These are phyloP conservation scores for Dione vanillae DNA, from an alignment of 2,888 invertebrate genomes.

Conservation along the genomic window DNA sequence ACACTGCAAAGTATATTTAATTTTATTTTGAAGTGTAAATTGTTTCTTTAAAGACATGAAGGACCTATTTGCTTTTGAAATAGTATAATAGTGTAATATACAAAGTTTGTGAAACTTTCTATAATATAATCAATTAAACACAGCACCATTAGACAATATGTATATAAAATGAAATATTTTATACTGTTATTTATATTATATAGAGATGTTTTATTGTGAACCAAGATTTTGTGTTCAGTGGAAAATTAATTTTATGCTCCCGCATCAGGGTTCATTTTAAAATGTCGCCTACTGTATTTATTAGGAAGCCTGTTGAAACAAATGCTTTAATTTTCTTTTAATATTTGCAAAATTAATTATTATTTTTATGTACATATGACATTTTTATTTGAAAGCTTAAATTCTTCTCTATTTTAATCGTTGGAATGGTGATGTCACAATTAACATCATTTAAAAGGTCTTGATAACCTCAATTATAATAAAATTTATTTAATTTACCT, in stretches of 20 bases:
- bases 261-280: not conserved
- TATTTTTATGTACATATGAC: not conserved
- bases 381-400: not conserved
- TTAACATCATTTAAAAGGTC: conserved; percentile 1
- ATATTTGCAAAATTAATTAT: conserved; percentile 1
- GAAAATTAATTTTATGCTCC: not conserved
- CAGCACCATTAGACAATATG: conserved; percentile 19
- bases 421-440: not conserved
- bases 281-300: conserved; percentile 7
- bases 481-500: not conserved
- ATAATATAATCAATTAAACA: conserved; percentile 34
- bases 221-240: not conserved
- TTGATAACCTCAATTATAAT: conserved; percentile 1
- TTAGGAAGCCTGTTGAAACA: conserved; percentile 1
- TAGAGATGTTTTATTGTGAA: not conserved
- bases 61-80: not conserved
- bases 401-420: not conserved
- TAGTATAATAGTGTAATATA: conserved; percentile 30
- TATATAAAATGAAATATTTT: conserved; percentile 33
- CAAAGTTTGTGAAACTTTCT: conserved; percentile 52
- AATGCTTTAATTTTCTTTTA: conserved; percentile 18
- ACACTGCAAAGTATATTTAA: not conserved
- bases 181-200: conserved; percentile 9
- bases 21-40: not conserved
- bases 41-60: not conserved